Percentiles rank a stretch among this genome's conserved stretches.
Conservation (phyloP, 2,113 vertebrate species). For the Centrocercus urophasianus region DNA sequence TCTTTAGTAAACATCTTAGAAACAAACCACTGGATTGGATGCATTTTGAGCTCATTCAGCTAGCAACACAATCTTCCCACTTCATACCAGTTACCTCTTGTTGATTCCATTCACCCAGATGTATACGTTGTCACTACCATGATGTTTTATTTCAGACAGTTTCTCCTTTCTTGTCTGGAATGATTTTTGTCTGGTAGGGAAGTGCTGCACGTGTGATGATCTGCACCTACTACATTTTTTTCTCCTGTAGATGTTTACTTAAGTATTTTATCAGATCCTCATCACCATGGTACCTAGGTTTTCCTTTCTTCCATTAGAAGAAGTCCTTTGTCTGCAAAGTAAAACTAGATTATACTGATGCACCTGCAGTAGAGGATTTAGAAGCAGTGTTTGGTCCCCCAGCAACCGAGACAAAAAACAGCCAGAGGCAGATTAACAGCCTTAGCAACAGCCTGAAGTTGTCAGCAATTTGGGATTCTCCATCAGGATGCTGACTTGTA, state of each 20-base stretch:
- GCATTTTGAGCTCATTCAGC: constrained; percentile 21
- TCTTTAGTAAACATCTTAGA: constrained; percentile 37
- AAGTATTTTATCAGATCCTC: background rate
- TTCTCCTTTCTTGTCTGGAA: background rate
- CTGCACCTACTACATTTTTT: constrained; percentile 1
- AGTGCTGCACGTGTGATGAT: background rate
- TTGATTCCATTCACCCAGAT: constrained; percentile 27
- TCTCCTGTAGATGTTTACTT: background rate
- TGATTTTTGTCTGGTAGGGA: background rate
- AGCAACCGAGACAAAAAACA: constrained; percentile 57
- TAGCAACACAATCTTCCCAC: constrained; percentile 29
- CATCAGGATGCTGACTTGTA: constrained; percentile 16
- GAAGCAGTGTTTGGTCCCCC: constrained; percentile 50
- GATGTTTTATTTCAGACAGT: background rate
- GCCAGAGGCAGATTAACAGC: constrained; percentile 44
- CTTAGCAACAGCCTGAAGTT: constrained; percentile 52
- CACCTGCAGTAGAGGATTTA: constrained; percentile 62
- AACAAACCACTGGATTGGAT: constrained; percentile 20
- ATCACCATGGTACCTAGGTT: constrained; percentile 19
- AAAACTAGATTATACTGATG: constrained; percentile 41
- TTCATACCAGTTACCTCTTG: background rate
- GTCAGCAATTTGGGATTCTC: constrained; percentile 20
- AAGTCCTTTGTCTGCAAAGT: constrained; percentile 40
- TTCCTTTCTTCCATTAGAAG: constrained; percentile 3
- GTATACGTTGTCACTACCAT: background rate